phyloP scores from a whole-genome alignment of 2,113 vertebrate species.

The Menidia beryllina region DNA sequence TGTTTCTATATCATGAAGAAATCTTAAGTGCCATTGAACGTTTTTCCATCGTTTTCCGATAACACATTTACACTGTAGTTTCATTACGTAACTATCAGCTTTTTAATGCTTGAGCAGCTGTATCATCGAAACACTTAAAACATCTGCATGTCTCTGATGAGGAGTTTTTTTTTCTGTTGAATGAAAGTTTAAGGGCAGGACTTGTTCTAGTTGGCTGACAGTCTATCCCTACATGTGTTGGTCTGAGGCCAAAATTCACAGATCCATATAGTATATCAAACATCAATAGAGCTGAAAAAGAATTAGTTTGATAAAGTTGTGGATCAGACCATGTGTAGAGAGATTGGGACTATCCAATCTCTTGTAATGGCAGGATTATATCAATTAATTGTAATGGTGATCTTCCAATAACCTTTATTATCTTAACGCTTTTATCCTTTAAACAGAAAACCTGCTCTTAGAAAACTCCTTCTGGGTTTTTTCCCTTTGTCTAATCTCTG shows the following conservation, averaged over 20 bases:
- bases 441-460: constrained; percentile 14
- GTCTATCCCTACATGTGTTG: neutral
- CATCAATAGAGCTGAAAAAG: no score
- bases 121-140: constrained; percentile 41
- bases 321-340: no score
- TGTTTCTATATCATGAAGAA: rapidly evolving
- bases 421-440: constrained; percentile 5
- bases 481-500: neutral
- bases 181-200: neutral
- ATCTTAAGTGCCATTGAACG: neutral
- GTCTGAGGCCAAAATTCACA: neutral
- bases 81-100: neutral
- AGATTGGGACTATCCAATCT: no score
- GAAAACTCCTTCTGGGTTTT: constrained; percentile 40
- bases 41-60: neutral
- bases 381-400: no score
- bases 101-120: neutral
- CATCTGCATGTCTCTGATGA: constrained; percentile 19
- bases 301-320: no score
- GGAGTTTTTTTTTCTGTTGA: neutral
- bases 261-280: no score
- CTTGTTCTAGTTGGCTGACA: neutral
- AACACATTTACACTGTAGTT: constrained; percentile 3
- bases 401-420: neutral
- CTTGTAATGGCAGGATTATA: no score